Evolutionary conservation across 2,113 vertebrate genomes (phyloP), one percentile per base, ranked within the genome.

Genomic region (Pyrgilauda ruficollis): DNA sequence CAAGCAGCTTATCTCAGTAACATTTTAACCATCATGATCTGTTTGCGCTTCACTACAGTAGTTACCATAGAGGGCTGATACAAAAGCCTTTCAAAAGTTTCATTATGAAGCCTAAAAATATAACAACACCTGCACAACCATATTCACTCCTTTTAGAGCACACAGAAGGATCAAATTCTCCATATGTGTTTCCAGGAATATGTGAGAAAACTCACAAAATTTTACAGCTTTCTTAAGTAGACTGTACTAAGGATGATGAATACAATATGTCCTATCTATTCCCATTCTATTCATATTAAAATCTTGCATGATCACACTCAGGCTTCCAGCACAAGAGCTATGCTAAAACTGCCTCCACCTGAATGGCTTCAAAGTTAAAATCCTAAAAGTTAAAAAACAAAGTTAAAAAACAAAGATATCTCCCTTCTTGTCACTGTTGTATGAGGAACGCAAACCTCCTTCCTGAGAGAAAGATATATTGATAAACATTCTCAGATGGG

Each of bases 61-160:
- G 74, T 26, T 64, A 47, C 19, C 7, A 8, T 4, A n/a, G 11
- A 50, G 0, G 0, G 20, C 11, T 46, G 24, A 69, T 31, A n/a
- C 1, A 82, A 59, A 75, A 73, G 19, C 9, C 37, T 53, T 56
- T 17, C 7, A 7, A 23, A 79, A 62, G 37, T 69, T 77, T 70
- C 52, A n/a, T 61, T 79, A 28, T 15, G 33, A 88, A 80, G 28
- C 24, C 30, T 76, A 64, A 68, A 87, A 92, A 56, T 4, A 0
- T 10, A 82, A 49, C 30, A 82, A 49, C 30, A 52, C 23, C 39
- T 20, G 55, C n/a, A 61, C 11, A 47, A 15, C 13, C 35, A 52
- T 9, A 76, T 11, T 80, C 33, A 61, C 35, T 56, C 30, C 11
- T 83, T 66, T 69, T 35, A 83, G 2, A 88, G 22, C 5, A 67